A percentile compares a stretch with the other conserved stretches of the same genome.
Evolutionary conservation across 2,888 invertebrate genomes (phyloP).

Genomic region (Drosophila dives): DNA sequence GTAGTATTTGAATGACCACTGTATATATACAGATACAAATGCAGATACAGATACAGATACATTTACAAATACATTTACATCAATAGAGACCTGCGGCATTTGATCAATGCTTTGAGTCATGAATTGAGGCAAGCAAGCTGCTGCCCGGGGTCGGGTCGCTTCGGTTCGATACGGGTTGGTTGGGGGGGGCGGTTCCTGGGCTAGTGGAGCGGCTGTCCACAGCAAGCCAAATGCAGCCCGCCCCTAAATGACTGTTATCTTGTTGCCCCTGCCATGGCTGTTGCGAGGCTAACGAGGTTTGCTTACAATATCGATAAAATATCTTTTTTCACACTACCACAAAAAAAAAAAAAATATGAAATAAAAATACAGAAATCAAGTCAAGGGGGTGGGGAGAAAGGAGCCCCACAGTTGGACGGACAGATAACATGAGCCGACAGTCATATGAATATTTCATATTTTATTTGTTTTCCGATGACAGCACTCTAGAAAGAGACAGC

Average conservation of each 20-base stretch:
- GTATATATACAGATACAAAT: neutral
- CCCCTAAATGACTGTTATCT: conserved; percentile 41
- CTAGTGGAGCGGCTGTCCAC: neutral
- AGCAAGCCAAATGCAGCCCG: conserved; percentile 6
- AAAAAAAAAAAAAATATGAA: neutral
- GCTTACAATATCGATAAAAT: conserved; percentile 72
- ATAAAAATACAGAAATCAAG: neutral
- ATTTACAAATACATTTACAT: neutral
- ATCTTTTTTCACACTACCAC: conserved; percentile 38
- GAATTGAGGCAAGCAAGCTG: conserved; percentile 44
- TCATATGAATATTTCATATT: conserved; percentile 66
- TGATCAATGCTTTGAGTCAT: conserved; percentile 60
- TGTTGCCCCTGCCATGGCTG: neutral
- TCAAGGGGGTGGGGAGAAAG: neutral
- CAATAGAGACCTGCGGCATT: conserved; percentile 28
- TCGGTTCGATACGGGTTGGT: neutral
- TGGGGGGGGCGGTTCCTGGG: conserved; percentile 1
- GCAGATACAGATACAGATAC: neutral
- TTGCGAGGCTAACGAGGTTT: conserved; percentile 60
- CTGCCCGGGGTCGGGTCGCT: conserved; percentile 2
- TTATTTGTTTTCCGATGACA: conserved; percentile 65
- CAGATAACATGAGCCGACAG: conserved; percentile 67
- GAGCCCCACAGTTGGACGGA: conserved; percentile 9
- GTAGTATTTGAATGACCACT: neutral
- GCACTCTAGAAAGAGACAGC: conserved; percentile 20